Evolutionary conservation across 1,140 invertebrate species (phyloP), one percentile per base, ranked within the genome.

Genomic region (Philaenus spumarius): DNA sequence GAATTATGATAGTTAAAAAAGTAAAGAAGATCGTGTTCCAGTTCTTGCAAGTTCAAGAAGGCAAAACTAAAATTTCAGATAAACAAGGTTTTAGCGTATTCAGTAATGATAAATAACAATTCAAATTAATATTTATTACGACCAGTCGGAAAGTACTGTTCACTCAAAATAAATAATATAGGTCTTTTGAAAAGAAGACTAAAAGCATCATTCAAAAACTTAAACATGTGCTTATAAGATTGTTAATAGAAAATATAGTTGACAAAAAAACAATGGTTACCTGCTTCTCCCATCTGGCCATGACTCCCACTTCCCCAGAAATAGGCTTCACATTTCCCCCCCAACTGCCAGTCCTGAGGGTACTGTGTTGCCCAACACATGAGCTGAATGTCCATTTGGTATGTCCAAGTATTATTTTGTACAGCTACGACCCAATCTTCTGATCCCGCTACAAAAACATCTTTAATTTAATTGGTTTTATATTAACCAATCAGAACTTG

Each of bases 341-440:
- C 82, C 26, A 83, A 76, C 69, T 84, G 82, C 83, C 83, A 86
- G 67, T 85, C 82, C 48, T 81, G 77, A 2, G 83, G 82, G 12
- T 74, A 69, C 56, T 81, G 77, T 6, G 75, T 80, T 1, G 77
- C 75, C 83, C 83, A 86, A 9, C 70, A 66, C 74, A 86, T 82
- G 14, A 86, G 78, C 64, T 84, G 79, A 50, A 75, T 73, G 66
- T 85, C 83, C 66, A 78, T 79, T 56, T 76, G 76, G 14, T 80
- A 64, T 56, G 73, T 78, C 82, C 82, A 84, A 12, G 69, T 60
- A 50, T 62, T 66, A 64, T 81, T 78, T 65, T 77, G 71, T 64
- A 75, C 66, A 19, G 69, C 68, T 20, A 67, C 57, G 17, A 61
- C 60, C 60, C 65, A 55, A 58, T 70, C 69, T 43, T 74, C 66